Conservation (phyloP, 2,797 vertebrate species). For the Megaceryle alcyon region DNA sequence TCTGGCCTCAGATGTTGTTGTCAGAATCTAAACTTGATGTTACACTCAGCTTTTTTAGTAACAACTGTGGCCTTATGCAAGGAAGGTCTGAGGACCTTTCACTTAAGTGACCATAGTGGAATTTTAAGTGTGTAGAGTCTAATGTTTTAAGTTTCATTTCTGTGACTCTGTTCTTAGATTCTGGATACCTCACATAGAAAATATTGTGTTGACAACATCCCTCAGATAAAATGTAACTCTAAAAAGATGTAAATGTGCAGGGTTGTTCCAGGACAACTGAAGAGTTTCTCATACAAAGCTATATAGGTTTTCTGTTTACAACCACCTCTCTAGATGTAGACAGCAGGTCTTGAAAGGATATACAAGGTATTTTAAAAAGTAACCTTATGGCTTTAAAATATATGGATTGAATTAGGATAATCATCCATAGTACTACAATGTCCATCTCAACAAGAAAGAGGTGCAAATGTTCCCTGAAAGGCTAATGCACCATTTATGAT, state of each 20-base stretch:
- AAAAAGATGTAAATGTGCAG: not conserved
- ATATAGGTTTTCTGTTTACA: not conserved
- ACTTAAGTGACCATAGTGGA: not conserved
- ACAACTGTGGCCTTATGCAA: not conserved
- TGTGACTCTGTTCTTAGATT: not conserved
- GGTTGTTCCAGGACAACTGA: not conserved
- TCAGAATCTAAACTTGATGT: not conserved
- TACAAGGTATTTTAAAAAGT: not conserved
- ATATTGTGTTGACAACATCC: not conserved
- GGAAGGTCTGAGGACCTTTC: not conserved
- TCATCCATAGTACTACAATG: not conserved
- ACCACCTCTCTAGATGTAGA: not conserved
- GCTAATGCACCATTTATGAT: not conserved
- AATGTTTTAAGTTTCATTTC: not conserved
- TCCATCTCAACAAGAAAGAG: not conserved
- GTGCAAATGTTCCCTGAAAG: not conserved
- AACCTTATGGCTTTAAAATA: not conserved
- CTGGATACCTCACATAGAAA: not conserved
- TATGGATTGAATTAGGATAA: not conserved
- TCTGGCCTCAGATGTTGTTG: not conserved
- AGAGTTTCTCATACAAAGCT: not conserved
- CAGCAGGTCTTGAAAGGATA: not conserved
- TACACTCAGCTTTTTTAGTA: not conserved
- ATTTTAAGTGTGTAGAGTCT: not conserved
- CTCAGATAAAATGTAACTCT: not conserved